Percentiles rank a stretch among this genome's conserved stretches.
These are phyloP conservation scores for Ennomos fuscantarius DNA, from an alignment of 2,888 invertebrate species.

Conservation along the genomic window DNA sequence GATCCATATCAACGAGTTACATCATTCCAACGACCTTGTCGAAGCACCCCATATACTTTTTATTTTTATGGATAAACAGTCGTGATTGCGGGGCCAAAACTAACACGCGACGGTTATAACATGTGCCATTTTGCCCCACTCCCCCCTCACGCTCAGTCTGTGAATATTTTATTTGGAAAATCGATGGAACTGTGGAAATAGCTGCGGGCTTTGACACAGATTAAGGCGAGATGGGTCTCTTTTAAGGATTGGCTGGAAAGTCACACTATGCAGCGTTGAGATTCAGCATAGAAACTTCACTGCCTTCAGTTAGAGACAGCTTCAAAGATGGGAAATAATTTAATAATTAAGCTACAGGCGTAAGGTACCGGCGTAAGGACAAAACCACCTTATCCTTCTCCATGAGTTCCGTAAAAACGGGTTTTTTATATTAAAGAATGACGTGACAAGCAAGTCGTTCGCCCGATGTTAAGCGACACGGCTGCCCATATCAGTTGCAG, in stretches of 20 bases:
- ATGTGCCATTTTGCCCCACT: slow-evolving; percentile 23
- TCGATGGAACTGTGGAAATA: slow-evolving; percentile 17
- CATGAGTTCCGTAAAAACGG: too few relatives aligned
- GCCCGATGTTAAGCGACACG: too few relatives aligned
- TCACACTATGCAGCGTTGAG: too few relatives aligned
- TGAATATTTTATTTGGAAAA: slow-evolving; percentile 25
- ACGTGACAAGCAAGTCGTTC: too few relatives aligned
- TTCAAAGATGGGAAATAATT: too few relatives aligned
- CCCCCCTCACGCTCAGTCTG: slow-evolving; percentile 10
- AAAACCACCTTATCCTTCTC: too few relatives aligned
- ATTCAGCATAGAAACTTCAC: too few relatives aligned
- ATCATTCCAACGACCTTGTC: slow-evolving; percentile 7
- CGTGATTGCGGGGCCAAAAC: slow-evolving; percentile 20
- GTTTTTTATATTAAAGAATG: too few relatives aligned
- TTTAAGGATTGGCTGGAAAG: neutral
- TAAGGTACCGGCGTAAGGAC: too few relatives aligned
- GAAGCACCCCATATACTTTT: slow-evolving; percentile 10
- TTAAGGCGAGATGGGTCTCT: neutral
- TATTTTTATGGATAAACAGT: slow-evolving; percentile 19
- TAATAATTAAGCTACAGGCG: too few relatives aligned
- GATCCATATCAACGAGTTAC: slow-evolving; percentile 1
- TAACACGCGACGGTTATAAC: slow-evolving; percentile 19
- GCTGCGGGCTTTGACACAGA: neutral
- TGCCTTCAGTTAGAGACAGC: too few relatives aligned
- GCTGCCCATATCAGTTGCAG: too few relatives aligned